These are phyloP conservation scores for Sphinx pinastri DNA, from an alignment of 2,888 invertebrate species.

Conservation along the genomic window DNA sequence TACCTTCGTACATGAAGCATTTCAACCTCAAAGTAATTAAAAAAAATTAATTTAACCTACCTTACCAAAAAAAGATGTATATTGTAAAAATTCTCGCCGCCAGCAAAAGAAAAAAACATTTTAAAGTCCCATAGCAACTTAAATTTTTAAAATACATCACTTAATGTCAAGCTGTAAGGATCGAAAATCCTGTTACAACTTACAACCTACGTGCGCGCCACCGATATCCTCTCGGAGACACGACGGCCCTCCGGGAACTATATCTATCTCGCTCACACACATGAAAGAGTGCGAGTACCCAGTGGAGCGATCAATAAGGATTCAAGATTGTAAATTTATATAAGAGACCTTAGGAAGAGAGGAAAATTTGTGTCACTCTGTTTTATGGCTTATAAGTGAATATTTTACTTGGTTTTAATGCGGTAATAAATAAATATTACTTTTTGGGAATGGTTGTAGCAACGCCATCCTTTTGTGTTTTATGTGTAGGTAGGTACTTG, in stretches of 20 bases:
- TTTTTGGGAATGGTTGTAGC: background rate
- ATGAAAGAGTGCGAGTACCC: slow-evolving; percentile 37
- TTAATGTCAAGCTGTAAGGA: slow-evolving; percentile 31
- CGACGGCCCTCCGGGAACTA: slow-evolving; percentile 41
- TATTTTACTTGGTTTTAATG: slow-evolving; percentile 29
- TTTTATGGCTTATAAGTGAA: slow-evolving; percentile 27
- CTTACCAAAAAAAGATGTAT: background rate
- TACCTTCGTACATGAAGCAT: too few species aligned
- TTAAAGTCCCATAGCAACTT: slow-evolving; percentile 1
- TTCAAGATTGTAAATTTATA: slow-evolving; percentile 64
- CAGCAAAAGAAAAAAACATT: background rate
- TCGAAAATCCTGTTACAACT: slow-evolving; percentile 41
- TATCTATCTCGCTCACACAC: slow-evolving; percentile 46
- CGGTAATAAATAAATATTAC: slow-evolving; percentile 8
- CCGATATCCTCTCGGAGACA: slow-evolving; percentile 54
- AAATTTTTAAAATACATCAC: slow-evolving; percentile 9
- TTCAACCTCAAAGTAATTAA: too few species aligned
- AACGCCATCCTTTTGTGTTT: background rate
- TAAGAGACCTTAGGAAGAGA: slow-evolving; percentile 27
- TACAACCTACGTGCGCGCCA: slow-evolving; percentile 35
- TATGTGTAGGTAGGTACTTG: background rate
- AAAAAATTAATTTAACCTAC: background rate
- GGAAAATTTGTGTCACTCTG: slow-evolving; percentile 14
- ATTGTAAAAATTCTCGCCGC: background rate
- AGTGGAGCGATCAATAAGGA: slow-evolving; percentile 71